A percentile compares a stretch with the other conserved stretches of the same genome.
These are phyloP conservation scores for Drosophila setifemur DNA, from an alignment of 1,140 invertebrate species.

Conservation along the genomic window DNA sequence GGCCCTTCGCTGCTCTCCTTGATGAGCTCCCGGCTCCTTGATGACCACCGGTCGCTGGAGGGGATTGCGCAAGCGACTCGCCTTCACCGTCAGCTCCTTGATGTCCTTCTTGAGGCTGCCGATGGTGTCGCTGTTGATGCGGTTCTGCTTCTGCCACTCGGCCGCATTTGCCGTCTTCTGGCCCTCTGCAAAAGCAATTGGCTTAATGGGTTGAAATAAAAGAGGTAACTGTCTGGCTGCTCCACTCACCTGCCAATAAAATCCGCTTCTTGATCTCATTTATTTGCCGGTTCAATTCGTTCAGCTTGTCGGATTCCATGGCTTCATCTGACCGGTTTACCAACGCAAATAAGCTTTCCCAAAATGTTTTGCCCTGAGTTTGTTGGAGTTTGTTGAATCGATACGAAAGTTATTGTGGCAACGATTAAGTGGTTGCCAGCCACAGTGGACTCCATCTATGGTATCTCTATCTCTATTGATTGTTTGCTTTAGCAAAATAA, in stretches of 20 bases:
- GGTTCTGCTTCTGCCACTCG: slow-evolving; percentile 89
- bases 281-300: slow-evolving; percentile 88
- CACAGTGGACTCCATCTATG: no score
- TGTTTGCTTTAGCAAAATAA: not conserved
- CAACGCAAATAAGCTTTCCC: not conserved
- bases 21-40: slow-evolving; percentile 47
- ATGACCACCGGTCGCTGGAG: slow-evolving; percentile 65
- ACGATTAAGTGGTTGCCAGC: no score
- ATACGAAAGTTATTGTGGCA: slow-evolving; percentile 51
- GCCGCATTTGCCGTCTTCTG: slow-evolving; percentile 91
- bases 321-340: slow-evolving; percentile 30
- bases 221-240: no score
- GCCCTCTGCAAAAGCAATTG: slow-evolving; percentile 85
- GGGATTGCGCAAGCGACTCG: slow-evolving; percentile 83
- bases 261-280: slow-evolving; percentile 92
- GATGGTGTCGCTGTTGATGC: slow-evolving; percentile 88
- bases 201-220: not conserved
- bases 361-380: not conserved
- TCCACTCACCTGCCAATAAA: slow-evolving; percentile 88
- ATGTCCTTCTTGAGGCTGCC: slow-evolving; percentile 89
- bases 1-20: slow-evolving; percentile 42
- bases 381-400: slow-evolving; percentile 46
- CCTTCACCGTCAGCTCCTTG: slow-evolving; percentile 85
- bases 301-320: slow-evolving; percentile 85
- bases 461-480: not conserved